Evolutionary conservation across 1,140 invertebrate genomes (phyloP), one percentile per base, ranked within the genome.

Genomic region (Aphaenogaster rudis): DNA sequence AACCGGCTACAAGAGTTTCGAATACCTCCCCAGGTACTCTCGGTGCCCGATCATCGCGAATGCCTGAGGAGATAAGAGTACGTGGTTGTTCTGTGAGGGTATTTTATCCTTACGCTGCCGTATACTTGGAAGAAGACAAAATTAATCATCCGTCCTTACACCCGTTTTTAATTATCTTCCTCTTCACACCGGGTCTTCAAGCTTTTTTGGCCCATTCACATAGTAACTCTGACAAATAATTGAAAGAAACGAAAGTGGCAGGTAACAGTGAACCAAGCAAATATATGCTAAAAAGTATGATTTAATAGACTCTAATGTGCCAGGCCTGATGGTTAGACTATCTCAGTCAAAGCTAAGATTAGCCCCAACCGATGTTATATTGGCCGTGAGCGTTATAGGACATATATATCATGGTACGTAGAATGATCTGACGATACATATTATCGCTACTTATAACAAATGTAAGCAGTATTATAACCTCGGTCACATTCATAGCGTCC

Each of bases 1-100:
- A 92, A 94, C 92, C 94, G 93, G 86, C 92, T 95, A 95, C 94
- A 95, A 94, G 94, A 92, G 92, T 95, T 93, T 95, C 91, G 94
- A 94, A 94, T 95, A 95, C 94, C 94, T 94, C 90, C 86, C 87
- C 87, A 71, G 89, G 92, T 93, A 93, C 89, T 90, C 88, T 50
- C 88, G 85, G 86, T 92, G 86, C 88, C 88, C 87, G 91, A 93
- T 93, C 93, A 91, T 93, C 77, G 88, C 92, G 79, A 92, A 89
- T 88, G 88, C 87, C 90, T 87, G 57, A 85, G 66, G 50, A 79
- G 36, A 72, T 74, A 63, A 50, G 54, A 69, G 33, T 86, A 50
- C 78, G 52, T 71, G 42, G 45, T 28, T 77, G 78, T 21, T 54
- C n/a, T 5, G n/a, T 7, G 9, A 71, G 6, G 8, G 9, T 57